A percentile compares a stretch with the other conserved stretches of the same genome.
Evolutionary conservation across 2,113 vertebrate genomes (phyloP).

Genomic region (Mirounga angustirostris): DNA sequence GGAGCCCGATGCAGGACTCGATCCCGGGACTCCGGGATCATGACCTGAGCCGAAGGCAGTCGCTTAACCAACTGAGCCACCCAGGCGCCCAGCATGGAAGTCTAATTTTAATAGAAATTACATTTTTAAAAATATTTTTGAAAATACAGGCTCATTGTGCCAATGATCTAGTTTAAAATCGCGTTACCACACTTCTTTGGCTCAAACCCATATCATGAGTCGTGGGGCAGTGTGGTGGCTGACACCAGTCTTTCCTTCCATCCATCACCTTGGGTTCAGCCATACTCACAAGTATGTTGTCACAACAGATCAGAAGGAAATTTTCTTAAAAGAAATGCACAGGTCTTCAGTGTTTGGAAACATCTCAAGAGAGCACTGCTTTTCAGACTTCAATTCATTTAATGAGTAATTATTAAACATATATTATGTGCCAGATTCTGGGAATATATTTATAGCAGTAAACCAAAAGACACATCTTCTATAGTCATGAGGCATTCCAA

Average conservation of each 20-base stretch:
- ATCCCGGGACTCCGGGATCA: no score
- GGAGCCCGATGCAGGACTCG: no score
- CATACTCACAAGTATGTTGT: not conserved
- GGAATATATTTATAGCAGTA: not conserved
- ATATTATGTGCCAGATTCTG: not conserved
- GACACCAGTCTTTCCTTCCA: not conserved
- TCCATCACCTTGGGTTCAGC: not conserved
- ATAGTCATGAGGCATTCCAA: not conserved
- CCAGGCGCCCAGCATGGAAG: not conserved
- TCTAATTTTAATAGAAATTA: constrained; percentile 27
- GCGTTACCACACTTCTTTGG: not conserved
- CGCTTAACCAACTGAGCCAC: no score
- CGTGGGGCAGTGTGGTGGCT: not conserved
- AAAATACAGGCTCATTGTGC: not conserved
- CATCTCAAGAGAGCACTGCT: not conserved
- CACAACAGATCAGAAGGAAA: not conserved
- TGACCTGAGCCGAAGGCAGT: no score
- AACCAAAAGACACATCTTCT: not conserved
- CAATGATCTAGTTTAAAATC: constrained; percentile 1
- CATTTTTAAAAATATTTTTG: constrained; percentile 45
- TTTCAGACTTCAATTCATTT: constrained; percentile 8
- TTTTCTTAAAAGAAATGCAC: not conserved
- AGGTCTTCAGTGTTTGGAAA: not conserved
- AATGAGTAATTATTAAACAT: not conserved
- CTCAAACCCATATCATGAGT: not conserved